Conservation (phyloP, 2,113 vertebrate species). For the Noturus placidus region DNA sequence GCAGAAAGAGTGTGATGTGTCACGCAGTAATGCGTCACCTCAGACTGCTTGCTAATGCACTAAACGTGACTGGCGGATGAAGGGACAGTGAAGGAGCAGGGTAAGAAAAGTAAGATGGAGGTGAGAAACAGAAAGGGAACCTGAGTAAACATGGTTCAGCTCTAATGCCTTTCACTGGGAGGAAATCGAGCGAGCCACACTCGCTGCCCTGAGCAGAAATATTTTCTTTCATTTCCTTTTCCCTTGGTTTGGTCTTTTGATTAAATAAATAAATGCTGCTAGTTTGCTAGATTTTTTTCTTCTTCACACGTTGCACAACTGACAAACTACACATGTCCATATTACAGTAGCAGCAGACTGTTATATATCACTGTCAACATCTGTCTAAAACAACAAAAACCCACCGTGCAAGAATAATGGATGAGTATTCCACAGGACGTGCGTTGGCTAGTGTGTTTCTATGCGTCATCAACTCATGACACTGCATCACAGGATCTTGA, state of each 20-base stretch:
- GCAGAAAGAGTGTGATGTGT: constrained; percentile 46
- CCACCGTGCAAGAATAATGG: constrained; percentile 46
- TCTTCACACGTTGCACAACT: background rate
- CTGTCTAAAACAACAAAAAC: constrained; percentile 46
- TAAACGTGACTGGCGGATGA: constrained; percentile 50
- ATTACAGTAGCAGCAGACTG: background rate
- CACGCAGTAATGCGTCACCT: constrained; percentile 47
- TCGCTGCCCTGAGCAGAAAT: constrained; percentile 20
- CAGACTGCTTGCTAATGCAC: constrained; percentile 48
- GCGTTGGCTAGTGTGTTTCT: constrained; percentile 17
- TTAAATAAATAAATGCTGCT: constrained; percentile 28
- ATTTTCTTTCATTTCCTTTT: constrained; percentile 16
- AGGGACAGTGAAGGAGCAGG: constrained; percentile 21
- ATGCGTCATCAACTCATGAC: constrained; percentile 1
- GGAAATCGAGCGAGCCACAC: constrained; percentile 41
- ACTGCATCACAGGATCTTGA: background rate
- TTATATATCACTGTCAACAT: constrained; percentile 14
- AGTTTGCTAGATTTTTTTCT: background rate
- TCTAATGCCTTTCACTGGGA: constrained; percentile 45
- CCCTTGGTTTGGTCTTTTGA: background rate
- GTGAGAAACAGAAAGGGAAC: background rate
- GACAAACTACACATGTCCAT: constrained; percentile 4
- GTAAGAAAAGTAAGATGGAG: constrained; percentile 1
- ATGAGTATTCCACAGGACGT: constrained; percentile 28
- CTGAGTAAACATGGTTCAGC: constrained; percentile 48